Percentiles rank a stretch among this genome's conserved stretches.
Conservation (phyloP, 2,797 vertebrate species). For the Phoebastria nigripes region DNA sequence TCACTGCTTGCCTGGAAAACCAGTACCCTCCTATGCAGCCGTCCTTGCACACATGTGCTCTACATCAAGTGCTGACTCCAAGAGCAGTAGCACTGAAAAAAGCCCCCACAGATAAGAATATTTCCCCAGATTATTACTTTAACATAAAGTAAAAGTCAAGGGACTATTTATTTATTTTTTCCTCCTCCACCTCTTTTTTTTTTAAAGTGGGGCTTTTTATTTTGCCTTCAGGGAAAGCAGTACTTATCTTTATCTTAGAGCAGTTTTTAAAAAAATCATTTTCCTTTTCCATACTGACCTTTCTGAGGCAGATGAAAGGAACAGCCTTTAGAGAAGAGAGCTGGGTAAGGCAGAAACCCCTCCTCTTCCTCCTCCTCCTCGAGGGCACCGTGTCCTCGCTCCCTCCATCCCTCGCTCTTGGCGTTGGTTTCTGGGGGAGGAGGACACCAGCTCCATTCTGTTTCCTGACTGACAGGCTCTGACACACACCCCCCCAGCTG, state of each 20-base stretch:
- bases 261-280: background rate
- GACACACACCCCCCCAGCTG: background rate
- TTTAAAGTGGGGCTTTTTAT: background rate
- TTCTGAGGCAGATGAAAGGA: background rate
- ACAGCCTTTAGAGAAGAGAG: background rate
- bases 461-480: background rate
- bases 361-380: background rate
- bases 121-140: background rate
- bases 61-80: background rate
- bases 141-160: background rate
- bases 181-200: background rate
- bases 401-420: background rate
- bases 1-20: background rate
- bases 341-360: background rate
- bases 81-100: background rate
- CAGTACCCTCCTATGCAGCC: background rate
- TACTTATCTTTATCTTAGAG: background rate
- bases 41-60: background rate
- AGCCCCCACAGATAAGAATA: background rate
- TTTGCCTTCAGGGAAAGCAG: background rate
- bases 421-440: background rate
- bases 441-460: background rate
- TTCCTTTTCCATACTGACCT: background rate
- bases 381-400: rapidly evolving
- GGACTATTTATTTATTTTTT: background rate